Evolutionary conservation across 2,797 vertebrate species (phyloP).

Genomic region (Rhinella marina): DNA sequence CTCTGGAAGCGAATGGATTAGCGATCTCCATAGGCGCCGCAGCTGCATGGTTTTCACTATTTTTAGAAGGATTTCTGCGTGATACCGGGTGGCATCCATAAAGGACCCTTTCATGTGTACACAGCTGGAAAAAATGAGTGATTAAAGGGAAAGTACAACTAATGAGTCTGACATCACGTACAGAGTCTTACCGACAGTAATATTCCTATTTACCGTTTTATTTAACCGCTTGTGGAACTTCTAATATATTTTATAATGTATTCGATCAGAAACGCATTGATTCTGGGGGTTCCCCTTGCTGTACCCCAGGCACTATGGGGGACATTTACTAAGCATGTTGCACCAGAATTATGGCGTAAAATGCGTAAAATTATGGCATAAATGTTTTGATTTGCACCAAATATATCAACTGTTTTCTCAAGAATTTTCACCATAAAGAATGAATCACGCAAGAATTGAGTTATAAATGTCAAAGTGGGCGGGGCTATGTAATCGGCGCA

Average conservation of each 20-base stretch:
- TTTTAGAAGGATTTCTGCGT: slow-evolving; percentile 54
- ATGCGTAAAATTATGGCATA: too few species aligned
- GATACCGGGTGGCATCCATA: slow-evolving; percentile 56
- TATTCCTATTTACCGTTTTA: slow-evolving; percentile 1
- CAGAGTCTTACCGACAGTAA: background rate
- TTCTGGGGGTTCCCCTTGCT: too few species aligned
- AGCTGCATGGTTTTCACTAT: slow-evolving; percentile 56
- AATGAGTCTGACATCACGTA: slow-evolving; percentile 38
- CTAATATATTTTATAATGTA: background rate
- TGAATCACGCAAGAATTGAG: too few species aligned
- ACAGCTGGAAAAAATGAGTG: slow-evolving; percentile 57
- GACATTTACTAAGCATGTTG: too few species aligned
- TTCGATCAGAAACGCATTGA: background rate
- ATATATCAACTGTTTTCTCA: too few species aligned
- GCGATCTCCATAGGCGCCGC: slow-evolving; percentile 22
- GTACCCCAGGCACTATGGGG: too few species aligned
- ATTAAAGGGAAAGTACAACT: slow-evolving; percentile 51
- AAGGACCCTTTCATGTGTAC: slow-evolving; percentile 49
- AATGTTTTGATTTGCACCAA: too few species aligned
- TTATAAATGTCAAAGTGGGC: too few species aligned
- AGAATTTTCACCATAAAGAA: too few species aligned
- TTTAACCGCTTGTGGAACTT: background rate
- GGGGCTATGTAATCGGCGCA: too few species aligned
- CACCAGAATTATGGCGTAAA: too few species aligned
- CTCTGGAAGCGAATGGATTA: slow-evolving; percentile 52